Evolutionary conservation across 1,140 invertebrate genomes (phyloP).

Genomic region (Pogonognathellus flavescens): DNA sequence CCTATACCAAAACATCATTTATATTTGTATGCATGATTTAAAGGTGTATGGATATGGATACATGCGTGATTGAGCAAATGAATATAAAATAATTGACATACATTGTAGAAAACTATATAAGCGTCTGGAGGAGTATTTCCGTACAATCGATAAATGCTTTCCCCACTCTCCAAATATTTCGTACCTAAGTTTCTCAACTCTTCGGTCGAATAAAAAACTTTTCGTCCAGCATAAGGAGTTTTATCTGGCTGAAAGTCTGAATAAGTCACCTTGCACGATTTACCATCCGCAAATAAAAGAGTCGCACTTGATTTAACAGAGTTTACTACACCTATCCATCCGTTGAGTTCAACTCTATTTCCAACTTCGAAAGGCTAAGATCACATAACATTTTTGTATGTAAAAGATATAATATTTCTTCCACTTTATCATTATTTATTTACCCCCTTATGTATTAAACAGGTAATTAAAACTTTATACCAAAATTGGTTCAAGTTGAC

Average conservation of each 20-base stretch:
- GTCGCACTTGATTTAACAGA: not conserved
- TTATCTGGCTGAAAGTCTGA: not conserved
- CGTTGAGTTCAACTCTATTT: not conserved
- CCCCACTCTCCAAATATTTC: not conserved
- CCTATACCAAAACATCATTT: not conserved
- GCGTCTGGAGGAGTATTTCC: not conserved
- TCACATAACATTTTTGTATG: not conserved
- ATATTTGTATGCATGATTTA: not conserved
- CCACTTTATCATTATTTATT: not conserved
- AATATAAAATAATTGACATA: not conserved
- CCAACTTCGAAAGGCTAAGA: constrained; percentile 15
- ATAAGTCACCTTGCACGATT: not conserved
- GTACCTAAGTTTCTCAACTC: not conserved
- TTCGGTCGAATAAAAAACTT: constrained; percentile 2
- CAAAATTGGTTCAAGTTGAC: not conserved
- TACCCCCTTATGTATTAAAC: too few relatives aligned
- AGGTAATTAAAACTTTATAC: too few relatives aligned
- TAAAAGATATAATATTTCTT: not conserved
- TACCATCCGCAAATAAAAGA: not conserved
- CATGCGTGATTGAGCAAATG: too few relatives aligned
- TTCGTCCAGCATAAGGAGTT: not conserved
- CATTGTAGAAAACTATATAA: not conserved
- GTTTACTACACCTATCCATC: not conserved
- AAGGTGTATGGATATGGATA: too few relatives aligned
- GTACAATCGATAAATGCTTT: not conserved